Percentiles rank a stretch among this genome's conserved stretches.
These are phyloP conservation scores for Entomyzon cyanotis DNA, from an alignment of 2,113 vertebrate genomes.

Conservation along the genomic window DNA sequence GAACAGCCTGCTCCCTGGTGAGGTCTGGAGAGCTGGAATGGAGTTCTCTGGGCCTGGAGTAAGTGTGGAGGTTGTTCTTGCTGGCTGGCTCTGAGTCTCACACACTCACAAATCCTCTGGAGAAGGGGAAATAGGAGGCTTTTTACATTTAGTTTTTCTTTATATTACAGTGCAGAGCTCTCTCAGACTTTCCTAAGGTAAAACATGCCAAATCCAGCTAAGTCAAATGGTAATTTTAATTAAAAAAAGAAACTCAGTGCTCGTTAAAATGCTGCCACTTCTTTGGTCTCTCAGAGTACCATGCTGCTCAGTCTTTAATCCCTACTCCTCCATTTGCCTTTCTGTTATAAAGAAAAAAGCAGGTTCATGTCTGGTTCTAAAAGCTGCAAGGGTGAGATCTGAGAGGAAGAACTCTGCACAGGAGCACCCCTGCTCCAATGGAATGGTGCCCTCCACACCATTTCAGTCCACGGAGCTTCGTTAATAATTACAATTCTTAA, in stretches of 20 bases:
- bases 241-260: background rate
- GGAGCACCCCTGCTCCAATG: background rate
- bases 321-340: background rate
- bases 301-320: background rate
- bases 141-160: background rate
- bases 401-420: background rate
- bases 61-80: background rate
- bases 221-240: background rate
- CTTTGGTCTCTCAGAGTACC: background rate
- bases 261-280: accelerated
- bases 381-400: background rate
- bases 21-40: background rate
- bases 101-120: background rate
- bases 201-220: background rate
- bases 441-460: background rate
- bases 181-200: background rate
- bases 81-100: background rate
- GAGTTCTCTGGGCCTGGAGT: background rate
- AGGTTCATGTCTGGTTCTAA: background rate
- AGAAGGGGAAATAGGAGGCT: background rate
- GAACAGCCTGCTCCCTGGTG: background rate
- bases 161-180: background rate
- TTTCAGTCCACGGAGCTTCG: background rate
- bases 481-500: background rate
- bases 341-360: background rate